Conservation (phyloP, 2,888 invertebrate genomes). For the Merodon equestris region DNA sequence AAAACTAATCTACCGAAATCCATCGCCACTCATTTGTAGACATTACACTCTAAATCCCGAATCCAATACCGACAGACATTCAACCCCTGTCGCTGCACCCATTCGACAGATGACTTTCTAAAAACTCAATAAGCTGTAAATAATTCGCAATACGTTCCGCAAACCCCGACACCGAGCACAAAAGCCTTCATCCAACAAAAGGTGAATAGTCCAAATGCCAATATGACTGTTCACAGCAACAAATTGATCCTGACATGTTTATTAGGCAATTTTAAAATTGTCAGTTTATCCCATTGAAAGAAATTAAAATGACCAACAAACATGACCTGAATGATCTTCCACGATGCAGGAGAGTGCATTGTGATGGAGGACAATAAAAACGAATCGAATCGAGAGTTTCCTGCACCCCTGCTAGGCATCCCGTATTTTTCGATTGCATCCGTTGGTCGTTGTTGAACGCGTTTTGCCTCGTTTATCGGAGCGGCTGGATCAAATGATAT, state of each 20-base stretch:
- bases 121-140: constrained; percentile 64
- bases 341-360: constrained; percentile 8
- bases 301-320: constrained; percentile 58
- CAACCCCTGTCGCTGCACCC: constrained; percentile 10
- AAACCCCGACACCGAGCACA: constrained; percentile 16
- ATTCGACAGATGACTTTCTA: constrained; percentile 48
- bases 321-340: constrained; percentile 40
- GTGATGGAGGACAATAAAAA: constrained; percentile 28
- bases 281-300: constrained; percentile 10
- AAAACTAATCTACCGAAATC: constrained; percentile 53
- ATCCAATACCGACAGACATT: constrained; percentile 35
- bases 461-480: constrained; percentile 11
- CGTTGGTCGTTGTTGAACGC: background rate
- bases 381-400: constrained; percentile 48
- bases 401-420: constrained; percentile 27
- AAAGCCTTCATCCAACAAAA: constrained; percentile 34
- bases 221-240: constrained; percentile 37
- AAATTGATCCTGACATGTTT: constrained; percentile 63
- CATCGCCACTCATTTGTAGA: constrained; percentile 31
- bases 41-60: constrained; percentile 32
- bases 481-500: constrained; percentile 57
- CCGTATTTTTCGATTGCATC: constrained; percentile 3
- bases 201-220: constrained; percentile 37
- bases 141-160: constrained; percentile 52
- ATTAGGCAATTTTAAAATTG: constrained; percentile 60